Evolutionary conservation across 2,888 invertebrate species (phyloP).

Genomic region (Dusona sp.): DNA sequence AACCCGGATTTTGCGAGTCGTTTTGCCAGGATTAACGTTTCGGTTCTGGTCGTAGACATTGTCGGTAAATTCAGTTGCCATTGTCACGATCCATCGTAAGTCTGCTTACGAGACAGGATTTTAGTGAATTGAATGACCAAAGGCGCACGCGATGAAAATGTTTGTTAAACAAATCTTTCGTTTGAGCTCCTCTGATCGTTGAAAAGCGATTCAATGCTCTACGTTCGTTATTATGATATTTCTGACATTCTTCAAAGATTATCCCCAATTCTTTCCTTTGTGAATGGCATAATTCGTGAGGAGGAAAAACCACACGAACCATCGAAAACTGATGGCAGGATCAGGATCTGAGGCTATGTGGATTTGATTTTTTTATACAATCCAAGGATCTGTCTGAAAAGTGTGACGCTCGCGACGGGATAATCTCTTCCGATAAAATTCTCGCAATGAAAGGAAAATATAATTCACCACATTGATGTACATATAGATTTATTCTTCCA

Average conservation of each 20-base stretch:
- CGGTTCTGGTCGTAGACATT: constrained; percentile 6
- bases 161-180: constrained; percentile 46
- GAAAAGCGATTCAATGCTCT: background rate
- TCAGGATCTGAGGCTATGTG: background rate
- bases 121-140: constrained; percentile 25
- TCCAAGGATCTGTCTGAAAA: background rate
- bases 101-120: constrained; percentile 30
- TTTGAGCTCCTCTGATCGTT: background rate
- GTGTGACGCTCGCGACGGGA: background rate
- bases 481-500: background rate
- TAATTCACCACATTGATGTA: background rate
- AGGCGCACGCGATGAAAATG: constrained; percentile 57
- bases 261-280: background rate
- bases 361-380: background rate
- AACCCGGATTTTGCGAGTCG: constrained; percentile 18
- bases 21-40: constrained; percentile 46
- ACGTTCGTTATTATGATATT: background rate
- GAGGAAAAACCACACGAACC: background rate
- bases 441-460: background rate
- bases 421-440: background rate
- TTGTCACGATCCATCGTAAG: constrained; percentile 53
- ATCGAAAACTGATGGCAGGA: background rate
- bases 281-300: background rate
- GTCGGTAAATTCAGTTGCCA: constrained; percentile 30
- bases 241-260: background rate